Base-by-base conservation (phyloP, 1,140 invertebrate genomes). In the Drosophila sturtevanti region DNA sequence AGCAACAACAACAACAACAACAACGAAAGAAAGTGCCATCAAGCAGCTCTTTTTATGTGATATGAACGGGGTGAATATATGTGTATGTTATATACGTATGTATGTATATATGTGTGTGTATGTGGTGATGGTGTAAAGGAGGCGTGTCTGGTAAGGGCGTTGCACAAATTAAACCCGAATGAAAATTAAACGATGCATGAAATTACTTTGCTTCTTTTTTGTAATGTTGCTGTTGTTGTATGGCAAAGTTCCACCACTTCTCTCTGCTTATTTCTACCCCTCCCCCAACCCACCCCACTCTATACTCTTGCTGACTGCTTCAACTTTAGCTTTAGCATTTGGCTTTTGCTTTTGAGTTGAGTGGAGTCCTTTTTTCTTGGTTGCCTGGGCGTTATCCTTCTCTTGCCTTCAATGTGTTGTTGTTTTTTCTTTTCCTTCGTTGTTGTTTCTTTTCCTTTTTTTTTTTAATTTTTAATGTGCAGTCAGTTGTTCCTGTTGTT, bases 121-220 rank as follows among this genome's bases (percentile, higher is more conserved):
- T 70, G 12, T 52, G 59, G 38, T 14, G 35, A 11, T 10, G 35
- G 34, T 22, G 27, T 16, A 7, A n/a, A 11, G 38, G 31, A 34
- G 34, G 59, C 12, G 31, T 27, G 27, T 10, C 18, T 68, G 27
- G 34, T 35, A 68, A 60, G 64, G 71, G 63, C 66, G 80, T 80
- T 89, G 89, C 84, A 90, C 89, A 90, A 90, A 90, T 90, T 90
- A 90, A 90, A 74, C 84, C 80, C 80, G 89, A 90, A 89, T 81
- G 80, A 90, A 90, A 90, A 90, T 89, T 89, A 90, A 90, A 90
- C 89, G 89, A 90, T 90, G 89, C 89, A 90, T 90, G 89, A 90
- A 90, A 90, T 90, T 90, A 85, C 89, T 90, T 90, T 90, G 78
- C 82, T 85, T 76, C 67, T 76, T 69, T 72, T 67, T 77, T 63